phyloP scores from a whole-genome alignment of 2,888 invertebrate genomes.

The Rhyacophila evoluta region DNA sequence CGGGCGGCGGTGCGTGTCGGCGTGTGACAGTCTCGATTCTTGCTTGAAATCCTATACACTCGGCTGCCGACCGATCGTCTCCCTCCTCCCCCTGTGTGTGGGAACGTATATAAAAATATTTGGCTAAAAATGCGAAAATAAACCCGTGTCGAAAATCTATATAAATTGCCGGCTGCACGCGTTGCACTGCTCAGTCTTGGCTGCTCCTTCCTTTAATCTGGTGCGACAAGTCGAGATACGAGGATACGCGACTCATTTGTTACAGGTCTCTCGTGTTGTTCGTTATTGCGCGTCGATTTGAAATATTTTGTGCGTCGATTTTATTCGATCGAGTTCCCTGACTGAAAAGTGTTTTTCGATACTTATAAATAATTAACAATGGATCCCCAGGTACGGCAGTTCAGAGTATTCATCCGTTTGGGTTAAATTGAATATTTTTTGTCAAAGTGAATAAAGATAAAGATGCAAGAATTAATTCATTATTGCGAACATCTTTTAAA shows the following conservation, averaged over 20 bases:
- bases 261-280: neutral
- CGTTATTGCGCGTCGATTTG: neutral
- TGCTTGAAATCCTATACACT: conserved; percentile 52
- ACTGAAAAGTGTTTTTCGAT: neutral
- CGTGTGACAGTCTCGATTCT: conserved; percentile 47
- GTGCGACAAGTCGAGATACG: conserved; percentile 7
- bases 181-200: conserved; percentile 52
- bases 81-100: conserved; percentile 36
- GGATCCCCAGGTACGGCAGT: neutral
- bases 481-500: too few species aligned
- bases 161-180: conserved; percentile 52
- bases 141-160: conserved; percentile 52
- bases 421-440: too few species aligned
- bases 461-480: too few species aligned
- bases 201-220: conserved; percentile 25
- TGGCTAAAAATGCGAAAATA: conserved; percentile 54
- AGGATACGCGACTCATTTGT: neutral
- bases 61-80: conserved; percentile 44
- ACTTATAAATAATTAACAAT: neutral
- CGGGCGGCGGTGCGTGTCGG: conserved; percentile 48
- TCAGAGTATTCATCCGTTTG: too few species aligned
- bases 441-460: too few species aligned
- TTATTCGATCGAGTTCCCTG: neutral
- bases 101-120: conserved; percentile 47
- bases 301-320: neutral